Evolutionary conservation across 1,140 invertebrate species (phyloP).

Genomic region (Drosophila sp.): DNA sequence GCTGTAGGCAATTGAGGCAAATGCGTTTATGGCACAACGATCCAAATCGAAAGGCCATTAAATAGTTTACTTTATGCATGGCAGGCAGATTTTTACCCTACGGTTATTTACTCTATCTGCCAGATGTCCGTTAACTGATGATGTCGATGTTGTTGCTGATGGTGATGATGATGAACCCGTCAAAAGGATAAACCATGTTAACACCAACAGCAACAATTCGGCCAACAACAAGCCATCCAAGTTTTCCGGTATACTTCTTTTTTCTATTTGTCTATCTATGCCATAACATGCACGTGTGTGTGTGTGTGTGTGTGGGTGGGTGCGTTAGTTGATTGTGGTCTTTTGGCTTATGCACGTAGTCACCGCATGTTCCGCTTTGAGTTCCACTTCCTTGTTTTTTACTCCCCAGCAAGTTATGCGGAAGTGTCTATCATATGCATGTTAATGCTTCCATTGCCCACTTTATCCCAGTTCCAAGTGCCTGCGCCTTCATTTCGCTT

Average conservation of each 20-base stretch:
- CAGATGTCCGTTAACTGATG: slow-evolving; percentile 47
- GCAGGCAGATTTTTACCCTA: slow-evolving; percentile 70
- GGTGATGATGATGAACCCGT: slow-evolving; percentile 65
- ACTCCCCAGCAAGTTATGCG: slow-evolving; percentile 63
- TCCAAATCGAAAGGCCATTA: slow-evolving; percentile 75
- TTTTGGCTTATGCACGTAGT: slow-evolving; percentile 59
- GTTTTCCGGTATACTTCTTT: slow-evolving; percentile 33
- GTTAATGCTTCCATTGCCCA: slow-evolving; percentile 61
- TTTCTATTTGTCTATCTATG: slow-evolving; percentile 22
- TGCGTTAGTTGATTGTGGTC: slow-evolving; percentile 30
- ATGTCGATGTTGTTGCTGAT: slow-evolving; percentile 54
- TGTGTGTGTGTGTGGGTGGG: slow-evolving; percentile 1
- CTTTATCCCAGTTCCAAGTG: not conserved
- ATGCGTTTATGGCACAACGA: slow-evolving; percentile 59
- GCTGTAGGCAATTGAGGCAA: slow-evolving; percentile 35
- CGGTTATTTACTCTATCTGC: slow-evolving; percentile 72
- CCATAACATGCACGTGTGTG: slow-evolving; percentile 38
- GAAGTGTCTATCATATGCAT: slow-evolving; percentile 80
- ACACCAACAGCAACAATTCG: slow-evolving; percentile 38
- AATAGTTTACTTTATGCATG: slow-evolving; percentile 80
- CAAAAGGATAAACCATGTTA: slow-evolving; percentile 61
- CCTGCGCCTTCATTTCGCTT: not conserved
- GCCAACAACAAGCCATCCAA: slow-evolving; percentile 18
- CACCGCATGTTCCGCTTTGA: slow-evolving; percentile 60
- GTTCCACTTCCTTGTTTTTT: slow-evolving; percentile 41